phyloP scores from a whole-genome alignment of 37 sponge, comb jelly and placozoan species.

The Hormiphora californensis region DNA sequence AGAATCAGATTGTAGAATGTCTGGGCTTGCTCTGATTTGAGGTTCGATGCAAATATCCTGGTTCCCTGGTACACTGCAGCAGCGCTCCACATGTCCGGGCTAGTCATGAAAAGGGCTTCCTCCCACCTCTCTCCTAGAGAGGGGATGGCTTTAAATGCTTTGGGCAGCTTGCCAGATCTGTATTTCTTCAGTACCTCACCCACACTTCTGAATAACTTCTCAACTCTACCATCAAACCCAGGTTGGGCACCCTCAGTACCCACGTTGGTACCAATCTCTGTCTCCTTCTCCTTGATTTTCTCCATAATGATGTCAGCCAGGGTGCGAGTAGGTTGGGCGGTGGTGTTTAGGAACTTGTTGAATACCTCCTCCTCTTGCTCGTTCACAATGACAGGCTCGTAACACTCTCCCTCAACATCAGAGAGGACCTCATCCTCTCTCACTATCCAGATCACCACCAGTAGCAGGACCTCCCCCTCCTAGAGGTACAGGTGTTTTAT shows the following conservation, averaged over 20 bases:
- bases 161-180: constrained; percentile 90
- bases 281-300: constrained; percentile 80
- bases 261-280: constrained; percentile 66
- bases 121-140: constrained; percentile 91
- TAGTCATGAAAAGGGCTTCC: constrained; percentile 74
- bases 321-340: constrained; percentile 63
- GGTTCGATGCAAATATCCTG: constrained; percentile 82
- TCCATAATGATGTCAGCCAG: constrained; percentile 79
- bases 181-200: constrained; percentile 84
- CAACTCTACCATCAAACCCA: constrained; percentile 69
- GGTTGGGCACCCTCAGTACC: constrained; percentile 26
- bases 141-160: constrained; percentile 94
- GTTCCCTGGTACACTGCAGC: constrained; percentile 98
- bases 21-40: constrained; percentile 74
- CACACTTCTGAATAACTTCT: constrained; percentile 72
- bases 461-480: background rate
- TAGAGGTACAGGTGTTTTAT: background rate
- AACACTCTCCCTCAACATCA: constrained; percentile 55
- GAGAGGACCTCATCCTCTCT: constrained; percentile 56
- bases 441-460: background rate
- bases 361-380: constrained; percentile 83
- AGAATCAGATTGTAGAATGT: constrained; percentile 89
- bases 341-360: constrained; percentile 64
- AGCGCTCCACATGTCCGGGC: constrained; percentile 90
- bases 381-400: constrained; percentile 47